phyloP scores from a whole-genome alignment of 2,113 vertebrate species.

The Tichodroma muraria region DNA sequence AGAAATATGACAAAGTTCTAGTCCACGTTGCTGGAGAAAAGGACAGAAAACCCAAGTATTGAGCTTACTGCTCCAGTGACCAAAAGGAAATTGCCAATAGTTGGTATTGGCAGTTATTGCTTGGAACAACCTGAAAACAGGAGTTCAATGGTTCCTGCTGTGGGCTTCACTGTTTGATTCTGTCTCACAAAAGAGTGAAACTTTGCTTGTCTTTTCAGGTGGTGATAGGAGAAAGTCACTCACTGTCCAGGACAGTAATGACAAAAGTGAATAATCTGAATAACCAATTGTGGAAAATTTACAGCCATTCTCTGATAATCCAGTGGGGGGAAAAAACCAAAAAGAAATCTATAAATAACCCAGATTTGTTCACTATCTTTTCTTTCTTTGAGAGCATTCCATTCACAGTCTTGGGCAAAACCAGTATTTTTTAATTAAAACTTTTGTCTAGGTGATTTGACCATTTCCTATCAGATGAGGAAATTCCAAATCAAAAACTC shows the following conservation, averaged over 20 bases:
- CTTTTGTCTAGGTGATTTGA: background rate
- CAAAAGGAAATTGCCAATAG: background rate
- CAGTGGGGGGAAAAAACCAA: too few species aligned
- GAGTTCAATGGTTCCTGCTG: rapidly evolving
- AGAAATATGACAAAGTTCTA: background rate
- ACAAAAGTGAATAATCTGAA: background rate
- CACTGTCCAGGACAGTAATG: background rate
- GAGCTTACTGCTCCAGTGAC: background rate
- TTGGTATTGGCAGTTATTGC: background rate
- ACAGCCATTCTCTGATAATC: background rate
- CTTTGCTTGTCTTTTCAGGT: background rate
- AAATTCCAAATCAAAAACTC: background rate
- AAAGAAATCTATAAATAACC: background rate
- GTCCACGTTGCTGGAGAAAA: background rate
- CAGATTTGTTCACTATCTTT: background rate
- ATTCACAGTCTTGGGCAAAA: background rate
- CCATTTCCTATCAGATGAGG: background rate
- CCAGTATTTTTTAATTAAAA: background rate
- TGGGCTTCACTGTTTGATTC: background rate
- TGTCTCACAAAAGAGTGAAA: background rate
- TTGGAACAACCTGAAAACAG: background rate
- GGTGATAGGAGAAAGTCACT: background rate
- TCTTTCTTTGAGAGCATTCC: background rate
- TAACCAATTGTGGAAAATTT: background rate
- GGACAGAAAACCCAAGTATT: background rate